Evolutionary conservation across 2,888 invertebrate species (phyloP), one percentile per base, ranked within the genome.

Genomic region (Carpatolechia fugitivella): DNA sequence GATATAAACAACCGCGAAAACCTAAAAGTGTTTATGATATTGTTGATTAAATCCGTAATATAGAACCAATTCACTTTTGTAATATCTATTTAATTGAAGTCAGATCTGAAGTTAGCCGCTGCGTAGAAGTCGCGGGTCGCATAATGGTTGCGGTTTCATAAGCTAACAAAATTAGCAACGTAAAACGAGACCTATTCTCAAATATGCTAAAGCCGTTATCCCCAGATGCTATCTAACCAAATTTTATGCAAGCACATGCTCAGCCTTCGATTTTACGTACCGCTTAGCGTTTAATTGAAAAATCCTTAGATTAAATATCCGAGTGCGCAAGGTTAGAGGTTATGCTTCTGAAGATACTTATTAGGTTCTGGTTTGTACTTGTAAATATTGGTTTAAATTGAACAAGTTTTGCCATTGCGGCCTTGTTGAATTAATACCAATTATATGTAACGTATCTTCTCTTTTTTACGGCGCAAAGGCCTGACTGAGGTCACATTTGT

Each of bases 241-340:
- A 44, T 44, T 44, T 44, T 44, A 44, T 44, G 44, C 44, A 44
- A 44, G 29, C 29, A 29, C 44, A 44, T 44, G 44, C 44, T n/a
- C 44, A 24, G 20, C 29, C 18, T 41, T 41, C 40, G 11, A 20
- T 41, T 38, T 18, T 18, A 41, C 40, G 3, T 18, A 18, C 8
- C 7, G 20, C 18, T 10, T 16, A 18, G 18, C 10, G 16, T 41
- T 41, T 41, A 41, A 41, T 41, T 20, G 18, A 41, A 40, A 41
- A 41, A 41, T 14, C 38, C 14, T 13, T 14, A 38, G 38, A 38
- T 38, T 38, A 6, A 33, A 33, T 20, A 20, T 16, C 10, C 16
- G 41, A 41, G 14, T 10, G 16, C 5, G 1, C 6, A 8, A 20
- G 10, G 18, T 41, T 10, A 41, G 41, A 16, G 7, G 7, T 5